A percentile compares a stretch with the other conserved stretches of the same genome.
Conservation (phyloP, 2,113 vertebrate genomes). For the Hemicordylus capensis region DNA sequence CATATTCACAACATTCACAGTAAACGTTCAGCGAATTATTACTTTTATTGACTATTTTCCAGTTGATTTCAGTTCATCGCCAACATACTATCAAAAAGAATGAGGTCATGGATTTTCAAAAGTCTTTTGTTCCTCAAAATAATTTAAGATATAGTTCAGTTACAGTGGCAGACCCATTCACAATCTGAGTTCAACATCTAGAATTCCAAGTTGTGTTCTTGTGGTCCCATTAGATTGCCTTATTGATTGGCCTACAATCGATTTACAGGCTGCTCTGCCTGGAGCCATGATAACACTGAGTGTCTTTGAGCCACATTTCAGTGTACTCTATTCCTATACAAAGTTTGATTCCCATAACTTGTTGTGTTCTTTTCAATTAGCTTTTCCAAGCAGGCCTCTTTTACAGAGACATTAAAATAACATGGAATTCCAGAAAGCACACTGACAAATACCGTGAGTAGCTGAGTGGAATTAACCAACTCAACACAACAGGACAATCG, state of each 20-base stretch:
- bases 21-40: constrained; percentile 30
- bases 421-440: neutral
- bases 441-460: neutral
- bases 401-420: neutral
- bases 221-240: constrained; percentile 20
- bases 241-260: constrained; percentile 49
- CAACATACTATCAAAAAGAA: constrained; percentile 14
- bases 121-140: constrained; percentile 24
- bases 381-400: constrained; percentile 23
- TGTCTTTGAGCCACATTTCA: neutral
- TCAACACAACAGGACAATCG: neutral
- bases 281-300: constrained; percentile 16
- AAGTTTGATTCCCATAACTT: neutral
- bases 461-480: constrained; percentile 13
- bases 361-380: neutral
- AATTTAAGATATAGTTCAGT: constrained; percentile 38
- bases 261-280: constrained; percentile 41
- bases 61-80: constrained; percentile 23
- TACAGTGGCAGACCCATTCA: constrained; percentile 18
- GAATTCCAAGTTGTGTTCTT: constrained; percentile 28
- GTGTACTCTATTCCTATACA: neutral
- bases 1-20: constrained; percentile 23
- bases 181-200: constrained; percentile 35
- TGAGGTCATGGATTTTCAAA: constrained; percentile 42
- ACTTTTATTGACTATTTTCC: constrained; percentile 48